Conservation (phyloP, 2,113 vertebrate species). For the Machaerirhynchus nigripectus region DNA sequence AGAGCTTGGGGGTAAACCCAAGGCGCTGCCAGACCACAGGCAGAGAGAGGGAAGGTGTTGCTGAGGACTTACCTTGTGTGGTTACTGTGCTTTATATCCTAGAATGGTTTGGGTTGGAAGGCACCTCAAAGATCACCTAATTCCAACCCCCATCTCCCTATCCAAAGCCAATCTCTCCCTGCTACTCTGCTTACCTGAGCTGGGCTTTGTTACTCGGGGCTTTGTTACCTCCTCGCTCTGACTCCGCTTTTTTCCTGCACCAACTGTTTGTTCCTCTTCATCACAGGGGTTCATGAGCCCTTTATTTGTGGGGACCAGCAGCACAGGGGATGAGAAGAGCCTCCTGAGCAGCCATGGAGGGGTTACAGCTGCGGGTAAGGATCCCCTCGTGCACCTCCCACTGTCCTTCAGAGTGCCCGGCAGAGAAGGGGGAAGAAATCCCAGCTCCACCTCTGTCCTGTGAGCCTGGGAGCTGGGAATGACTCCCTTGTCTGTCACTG, state of each 20-base stretch:
- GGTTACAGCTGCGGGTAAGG: conserved; percentile 54
- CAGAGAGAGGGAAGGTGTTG: background rate
- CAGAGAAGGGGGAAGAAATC: background rate
- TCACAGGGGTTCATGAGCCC: background rate
- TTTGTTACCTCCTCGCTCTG: background rate
- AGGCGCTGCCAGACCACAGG: background rate
- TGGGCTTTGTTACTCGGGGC: background rate
- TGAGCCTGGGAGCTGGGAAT: background rate
- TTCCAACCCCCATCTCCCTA: background rate
- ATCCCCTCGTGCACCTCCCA: background rate
- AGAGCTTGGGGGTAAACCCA: background rate
- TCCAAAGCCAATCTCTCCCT: background rate
- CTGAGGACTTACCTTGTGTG: background rate
- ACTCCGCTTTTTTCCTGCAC: background rate
- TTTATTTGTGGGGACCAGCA: background rate
- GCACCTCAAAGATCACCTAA: background rate
- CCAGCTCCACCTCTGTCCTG: background rate
- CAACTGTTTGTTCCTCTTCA: background rate
- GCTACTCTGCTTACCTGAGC: background rate
- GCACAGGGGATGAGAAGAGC: background rate
- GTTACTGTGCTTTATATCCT: background rate
- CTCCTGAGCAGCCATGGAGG: conserved; percentile 45
- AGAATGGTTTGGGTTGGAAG: background rate
- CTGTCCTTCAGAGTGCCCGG: background rate
- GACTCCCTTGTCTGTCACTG: background rate